Conservation (phyloP, 2,113 vertebrate species). For the Phyllopteryx taeniolatus region DNA sequence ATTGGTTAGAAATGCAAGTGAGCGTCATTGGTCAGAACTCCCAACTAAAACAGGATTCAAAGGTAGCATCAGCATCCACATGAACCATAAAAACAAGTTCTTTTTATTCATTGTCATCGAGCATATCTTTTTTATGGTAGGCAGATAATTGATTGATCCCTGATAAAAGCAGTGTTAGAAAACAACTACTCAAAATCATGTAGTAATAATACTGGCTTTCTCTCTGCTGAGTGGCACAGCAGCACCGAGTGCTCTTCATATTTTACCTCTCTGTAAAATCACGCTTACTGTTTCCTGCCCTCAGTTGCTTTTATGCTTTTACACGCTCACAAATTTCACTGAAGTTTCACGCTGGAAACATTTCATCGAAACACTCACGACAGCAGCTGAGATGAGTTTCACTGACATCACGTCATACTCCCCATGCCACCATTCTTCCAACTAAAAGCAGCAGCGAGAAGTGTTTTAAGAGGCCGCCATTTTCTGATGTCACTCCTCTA, state of each 20-base stretch:
- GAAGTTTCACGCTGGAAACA: background rate
- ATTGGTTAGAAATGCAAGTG: background rate
- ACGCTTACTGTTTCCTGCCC: background rate
- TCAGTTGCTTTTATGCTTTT: background rate
- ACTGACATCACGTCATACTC: background rate
- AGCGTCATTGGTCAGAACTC: conserved; percentile 4
- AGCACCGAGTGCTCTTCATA: background rate
- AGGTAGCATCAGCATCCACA: background rate
- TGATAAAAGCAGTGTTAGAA: background rate
- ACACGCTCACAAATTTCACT: background rate
- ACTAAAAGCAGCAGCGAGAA: conserved; percentile 1
- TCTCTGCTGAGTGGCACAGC: background rate
- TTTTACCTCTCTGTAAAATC: background rate
- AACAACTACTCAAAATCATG: background rate
- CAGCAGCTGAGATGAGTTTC: background rate
- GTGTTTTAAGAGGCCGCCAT: background rate
- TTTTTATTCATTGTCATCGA: background rate
- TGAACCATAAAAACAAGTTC: background rate
- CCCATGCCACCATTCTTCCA: background rate
- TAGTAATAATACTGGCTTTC: background rate
- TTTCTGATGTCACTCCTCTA: conserved; percentile 37
- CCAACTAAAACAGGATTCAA: background rate
- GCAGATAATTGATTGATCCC: background rate
- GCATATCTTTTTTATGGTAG: background rate
- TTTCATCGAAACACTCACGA: background rate